Evolutionary conservation across 2,113 vertebrate genomes (phyloP).

Genomic region (Euleptes europaea): DNA sequence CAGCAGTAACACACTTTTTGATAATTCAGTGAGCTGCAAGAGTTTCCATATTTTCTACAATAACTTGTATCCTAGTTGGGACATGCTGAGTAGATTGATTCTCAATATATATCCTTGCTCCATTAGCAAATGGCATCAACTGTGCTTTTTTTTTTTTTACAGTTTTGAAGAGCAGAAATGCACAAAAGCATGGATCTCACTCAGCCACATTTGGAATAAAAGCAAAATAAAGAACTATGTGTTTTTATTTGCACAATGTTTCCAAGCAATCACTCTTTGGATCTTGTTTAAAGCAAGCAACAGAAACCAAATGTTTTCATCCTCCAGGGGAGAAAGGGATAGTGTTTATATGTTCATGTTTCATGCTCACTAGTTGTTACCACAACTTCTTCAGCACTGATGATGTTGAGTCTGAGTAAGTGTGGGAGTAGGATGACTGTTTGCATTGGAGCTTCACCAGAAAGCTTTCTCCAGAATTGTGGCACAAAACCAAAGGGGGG

Average conservation of each 20-base stretch:
- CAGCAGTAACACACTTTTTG: neutral
- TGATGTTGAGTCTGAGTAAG: no score
- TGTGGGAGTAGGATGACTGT: no score
- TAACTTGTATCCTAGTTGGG: slow-evolving; percentile 8
- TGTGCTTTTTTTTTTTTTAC: neutral
- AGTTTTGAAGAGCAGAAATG: neutral
- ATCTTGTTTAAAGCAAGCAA: slow-evolving; percentile 28
- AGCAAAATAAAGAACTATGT: neutral
- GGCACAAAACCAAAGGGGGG: no score
- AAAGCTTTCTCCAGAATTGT: no score
- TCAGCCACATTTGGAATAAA: neutral
- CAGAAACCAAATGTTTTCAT: slow-evolving; percentile 28
- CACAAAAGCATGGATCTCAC: neutral
- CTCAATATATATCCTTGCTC: neutral
- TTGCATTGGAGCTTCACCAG: no score
- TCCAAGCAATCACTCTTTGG: slow-evolving; percentile 6
- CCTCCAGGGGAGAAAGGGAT: no score
- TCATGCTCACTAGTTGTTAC: no score
- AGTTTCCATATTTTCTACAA: neutral
- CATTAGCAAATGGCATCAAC: neutral
- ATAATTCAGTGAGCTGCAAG: neutral
- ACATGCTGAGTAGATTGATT: neutral
- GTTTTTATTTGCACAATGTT: neutral
- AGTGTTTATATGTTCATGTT: no score
- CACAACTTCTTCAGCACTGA: no score